Base-by-base conservation (phyloP, 2,797 vertebrate species). In the Megalops cyprinoides region DNA sequence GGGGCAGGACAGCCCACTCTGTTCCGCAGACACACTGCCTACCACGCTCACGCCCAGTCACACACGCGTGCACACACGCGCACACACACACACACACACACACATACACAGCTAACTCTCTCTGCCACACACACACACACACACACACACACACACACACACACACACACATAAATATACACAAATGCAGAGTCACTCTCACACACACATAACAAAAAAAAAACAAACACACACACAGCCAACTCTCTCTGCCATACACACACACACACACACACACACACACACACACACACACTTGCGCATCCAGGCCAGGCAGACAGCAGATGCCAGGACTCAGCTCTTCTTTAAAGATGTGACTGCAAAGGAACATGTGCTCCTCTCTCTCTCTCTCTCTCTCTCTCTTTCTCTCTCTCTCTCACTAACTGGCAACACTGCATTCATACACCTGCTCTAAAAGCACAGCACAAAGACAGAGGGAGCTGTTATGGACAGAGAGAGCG, bases 261-360 rank as follows among this genome's bases (percentile, higher is more conserved):
- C 53, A 7, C 0, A 56, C 53, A 4, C 20, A 23, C 23, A 23
- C 8, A 5, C 56, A 28, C n/a, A 34, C 60, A 34, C 31, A 6
- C 31, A 34, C 60, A 37, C 60, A 65, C 28, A 37, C 60, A 65
- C 60, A 62, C 56, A 58, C 56, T n/a, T n/a, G n/a, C n/a, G 60
- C n/a, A 25, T n/a, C 60, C 60, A n/a, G 23, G 2, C 60, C 15
- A 65, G 60, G 28, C 31, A 71, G 28, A 4, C 28, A 71, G 67
- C 67, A 71, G 67, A 71, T 71, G 31, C 25, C 67, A 71, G 67
- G 6, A 34, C 67, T 71, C 67, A 34, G 67, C 31, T 46, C 39
- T 14, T 18, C 71, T 74, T 74, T 42, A 42, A n/a, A 46, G 37
- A 46, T 39, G n/a, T 20, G 0, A 6, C 67, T 37, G 67, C 25